These are phyloP conservation scores for Rhagoletis pomonella DNA, from an alignment of 1,140 invertebrate species.

Conservation along the genomic window DNA sequence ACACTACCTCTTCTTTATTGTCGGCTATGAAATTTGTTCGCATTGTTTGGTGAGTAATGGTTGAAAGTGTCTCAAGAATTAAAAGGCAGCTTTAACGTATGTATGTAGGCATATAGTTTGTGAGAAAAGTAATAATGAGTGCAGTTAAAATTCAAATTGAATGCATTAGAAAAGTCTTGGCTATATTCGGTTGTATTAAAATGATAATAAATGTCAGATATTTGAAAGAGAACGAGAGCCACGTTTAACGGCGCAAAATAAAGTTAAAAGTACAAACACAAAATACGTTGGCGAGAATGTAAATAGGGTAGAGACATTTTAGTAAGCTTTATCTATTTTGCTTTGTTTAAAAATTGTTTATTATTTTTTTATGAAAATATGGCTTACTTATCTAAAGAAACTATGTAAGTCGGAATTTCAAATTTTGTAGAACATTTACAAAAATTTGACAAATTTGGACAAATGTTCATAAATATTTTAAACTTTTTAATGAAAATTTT, in stretches of 20 bases:
- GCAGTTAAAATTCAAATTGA: conserved; percentile 8
- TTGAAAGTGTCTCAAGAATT: not conserved
- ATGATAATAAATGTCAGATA: not conserved
- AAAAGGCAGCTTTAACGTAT: not conserved
- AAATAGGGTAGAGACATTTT: no score
- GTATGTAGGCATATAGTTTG: not conserved
- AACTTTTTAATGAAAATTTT: no score
- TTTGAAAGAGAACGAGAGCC: not conserved
- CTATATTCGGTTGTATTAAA: not conserved
- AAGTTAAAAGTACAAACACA: not conserved
- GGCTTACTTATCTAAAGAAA: no score
- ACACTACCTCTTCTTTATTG: not conserved
- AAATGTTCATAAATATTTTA: no score
- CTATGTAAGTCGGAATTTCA: no score
- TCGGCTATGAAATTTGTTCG: not conserved
- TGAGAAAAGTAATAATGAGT: not conserved
- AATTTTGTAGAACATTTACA: no score
- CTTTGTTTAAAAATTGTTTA: no score
- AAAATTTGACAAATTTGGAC: no score
- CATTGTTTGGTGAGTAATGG: conserved; percentile 6
- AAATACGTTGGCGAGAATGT: no score
- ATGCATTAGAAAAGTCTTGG: not conserved
- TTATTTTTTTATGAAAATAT: no score
- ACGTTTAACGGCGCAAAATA: not conserved
- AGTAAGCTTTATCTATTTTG: no score